Percentiles rank a stretch among this genome's conserved stretches.
Conservation (phyloP, 92 coral and sea anemone species). For the Isaurus tuberculatus region DNA sequence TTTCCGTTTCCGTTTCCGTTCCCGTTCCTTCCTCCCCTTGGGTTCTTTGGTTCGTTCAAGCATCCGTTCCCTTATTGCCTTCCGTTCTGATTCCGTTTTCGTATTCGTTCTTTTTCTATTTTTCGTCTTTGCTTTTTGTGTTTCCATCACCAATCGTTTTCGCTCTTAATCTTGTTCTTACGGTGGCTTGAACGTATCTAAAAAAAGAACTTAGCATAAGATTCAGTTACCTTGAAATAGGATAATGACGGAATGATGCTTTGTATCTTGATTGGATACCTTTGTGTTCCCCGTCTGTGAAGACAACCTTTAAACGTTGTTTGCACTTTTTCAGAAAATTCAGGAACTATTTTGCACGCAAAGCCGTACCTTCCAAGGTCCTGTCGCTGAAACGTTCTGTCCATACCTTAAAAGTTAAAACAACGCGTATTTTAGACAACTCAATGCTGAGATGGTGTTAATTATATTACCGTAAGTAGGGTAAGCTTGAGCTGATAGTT, state of each 20-base stretch:
- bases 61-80: background rate
- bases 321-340: conserved; percentile 80
- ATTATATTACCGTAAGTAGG: no score
- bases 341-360: conserved; percentile 96
- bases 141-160: no score
- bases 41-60: no score
- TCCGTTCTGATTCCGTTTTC: background rate
- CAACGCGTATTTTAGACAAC: background rate
- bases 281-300: conserved; percentile 84
- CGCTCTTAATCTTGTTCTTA: background rate
- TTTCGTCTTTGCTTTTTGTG: background rate
- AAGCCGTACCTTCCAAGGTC: conserved; percentile 90
- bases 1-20: background rate
- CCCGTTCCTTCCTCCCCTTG: no score
- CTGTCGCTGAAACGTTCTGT: conserved; percentile 87
- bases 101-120: background rate
- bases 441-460: no score
- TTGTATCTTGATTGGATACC: conserved; percentile 90
- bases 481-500: no score
- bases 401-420: conserved; percentile 79
- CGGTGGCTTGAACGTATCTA: no score
- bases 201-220: no score
- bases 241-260: conserved; percentile 86
- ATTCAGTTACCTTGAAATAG: conserved; percentile 75
- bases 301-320: conserved; percentile 89